Percentiles rank a stretch among this genome's conserved stretches.
Evolutionary conservation across 2,888 invertebrate species (phyloP).

Genomic region (Lasiommata megera): DNA sequence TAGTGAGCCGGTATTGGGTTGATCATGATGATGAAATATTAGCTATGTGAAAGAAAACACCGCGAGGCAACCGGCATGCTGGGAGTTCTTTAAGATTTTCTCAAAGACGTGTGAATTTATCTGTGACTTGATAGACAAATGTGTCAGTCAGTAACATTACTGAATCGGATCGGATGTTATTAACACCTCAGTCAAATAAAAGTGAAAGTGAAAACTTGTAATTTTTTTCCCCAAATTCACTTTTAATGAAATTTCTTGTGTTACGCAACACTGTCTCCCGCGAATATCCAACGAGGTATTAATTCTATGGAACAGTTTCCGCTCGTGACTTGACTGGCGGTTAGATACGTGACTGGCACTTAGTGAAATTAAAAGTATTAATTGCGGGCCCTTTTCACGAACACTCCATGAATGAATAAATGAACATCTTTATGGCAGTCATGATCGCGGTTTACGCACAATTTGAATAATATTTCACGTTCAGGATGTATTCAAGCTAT

Average conservation of each 20-base stretch:
- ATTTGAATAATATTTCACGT: neutral
- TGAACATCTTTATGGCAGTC: neutral
- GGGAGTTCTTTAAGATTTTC: too few relatives aligned
- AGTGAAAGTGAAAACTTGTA: constrained; percentile 34
- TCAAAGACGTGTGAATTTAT: too few relatives aligned
- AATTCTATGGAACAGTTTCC: constrained; percentile 39
- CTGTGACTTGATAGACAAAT: too few relatives aligned
- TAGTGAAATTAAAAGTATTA: constrained; percentile 58
- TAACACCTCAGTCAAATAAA: neutral
- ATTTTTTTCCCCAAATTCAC: constrained; percentile 44
- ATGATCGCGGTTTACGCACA: neutral
- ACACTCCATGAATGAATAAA: constrained; percentile 1
- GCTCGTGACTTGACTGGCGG: constrained; percentile 39
- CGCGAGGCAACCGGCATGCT: too few relatives aligned
- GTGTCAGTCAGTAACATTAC: too few relatives aligned
- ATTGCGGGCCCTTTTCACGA: constrained; percentile 31
- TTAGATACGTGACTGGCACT: constrained; percentile 44
- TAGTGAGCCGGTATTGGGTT: too few relatives aligned
- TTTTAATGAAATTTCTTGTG: constrained; percentile 44
- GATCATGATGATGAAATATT: too few relatives aligned
- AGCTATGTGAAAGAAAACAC: too few relatives aligned
- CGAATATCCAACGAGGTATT: constrained; percentile 52
- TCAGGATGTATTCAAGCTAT: neutral
- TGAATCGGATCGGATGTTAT: neutral
- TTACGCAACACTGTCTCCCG: constrained; percentile 45